A percentile compares a stretch with the other conserved stretches of the same genome.
Evolutionary conservation across 2,888 invertebrate genomes (phyloP).

Genomic region (Glaucopsyche alexis): DNA sequence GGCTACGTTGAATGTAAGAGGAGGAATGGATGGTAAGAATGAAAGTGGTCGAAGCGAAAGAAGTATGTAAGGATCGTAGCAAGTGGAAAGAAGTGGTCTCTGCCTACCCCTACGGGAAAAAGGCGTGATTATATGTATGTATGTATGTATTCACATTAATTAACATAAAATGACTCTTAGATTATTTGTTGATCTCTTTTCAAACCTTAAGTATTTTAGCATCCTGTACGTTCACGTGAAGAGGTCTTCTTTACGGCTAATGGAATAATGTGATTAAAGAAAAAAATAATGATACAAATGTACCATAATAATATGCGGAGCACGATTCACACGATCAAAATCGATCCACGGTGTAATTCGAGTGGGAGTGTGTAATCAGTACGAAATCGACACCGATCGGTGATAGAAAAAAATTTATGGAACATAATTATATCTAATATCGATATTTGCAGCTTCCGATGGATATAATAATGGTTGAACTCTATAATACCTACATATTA

Average conservation of each 20-base stretch:
- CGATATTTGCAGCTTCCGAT: conserved; percentile 5
- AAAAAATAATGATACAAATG: conserved; percentile 55
- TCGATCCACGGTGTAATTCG: conserved; percentile 42
- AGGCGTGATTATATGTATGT: too few relatives aligned
- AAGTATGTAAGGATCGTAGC: too few relatives aligned
- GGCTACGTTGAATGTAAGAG: too few relatives aligned
- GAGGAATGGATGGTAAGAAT: too few relatives aligned
- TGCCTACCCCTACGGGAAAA: too few relatives aligned
- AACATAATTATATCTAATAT: conserved; percentile 28
- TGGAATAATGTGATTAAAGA: conserved; percentile 32
- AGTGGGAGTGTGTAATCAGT: conserved; percentile 50
- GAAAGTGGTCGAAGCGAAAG: too few relatives aligned
- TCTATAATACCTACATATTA: not conserved
- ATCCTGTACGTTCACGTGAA: not conserved
- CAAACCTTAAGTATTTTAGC: not conserved
- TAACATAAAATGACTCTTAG: too few relatives aligned
- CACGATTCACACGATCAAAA: conserved; percentile 55
- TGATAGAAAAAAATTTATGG: conserved; percentile 40
- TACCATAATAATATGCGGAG: conserved; percentile 52
- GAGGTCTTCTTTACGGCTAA: conserved; percentile 2
- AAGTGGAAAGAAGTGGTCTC: too few relatives aligned
- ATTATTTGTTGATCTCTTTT: too few relatives aligned
- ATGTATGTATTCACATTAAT: too few relatives aligned
- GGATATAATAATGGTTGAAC: not conserved
- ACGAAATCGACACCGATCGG: conserved; percentile 36